Evolutionary conservation across 1,140 invertebrate genomes (phyloP), one percentile per base, ranked within the genome.

Genomic region (Aphaenogaster rudis): DNA sequence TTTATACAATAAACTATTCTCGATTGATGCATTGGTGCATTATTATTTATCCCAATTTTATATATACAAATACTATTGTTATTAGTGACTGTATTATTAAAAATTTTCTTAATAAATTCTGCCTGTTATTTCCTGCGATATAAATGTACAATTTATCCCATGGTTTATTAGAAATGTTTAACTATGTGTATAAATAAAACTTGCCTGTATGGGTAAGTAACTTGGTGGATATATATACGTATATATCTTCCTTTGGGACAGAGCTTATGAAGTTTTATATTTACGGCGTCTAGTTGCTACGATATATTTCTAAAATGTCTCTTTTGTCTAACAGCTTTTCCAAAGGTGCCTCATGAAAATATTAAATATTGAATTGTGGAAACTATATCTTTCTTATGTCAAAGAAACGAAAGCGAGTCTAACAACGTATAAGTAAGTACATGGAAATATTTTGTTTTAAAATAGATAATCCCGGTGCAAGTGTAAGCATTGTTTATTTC

Each of bases 361-460:
- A 85, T 97, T 99, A 57, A 99, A 99, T 96, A 99, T 99, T 90
- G 99, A 99, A 95, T 96, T 99, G 74, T 99, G 99, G 99, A 98
- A 99, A 95, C 96, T 99, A 17, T 99, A 99, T 95, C 96, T 99
- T 54, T 98, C 97, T 91, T 99, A 99, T 96, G 99, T 99, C 15
- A 99, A 99, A 96, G 99, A 99, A 95, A 99, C 99, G 0, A 99
- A 99, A 96, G 97, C 98, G 71, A 97, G 97, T 89, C 96, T 99
- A 66, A 97, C 98, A 17, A 99, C 98, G 0, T 99, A 99, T 96
- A 99, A 99, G 98, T 99, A 97, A 96, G 97, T 97, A 93, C 54
- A 45, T 15, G 33, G 9, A 81, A 54, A 45, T 59, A 15, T 63
- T 36, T 59, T 67, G 1, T 15, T n/a, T 82, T 11, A 11, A 13